Conservation (phyloP, 2,888 invertebrate species). For the Tetragnatha montana region DNA sequence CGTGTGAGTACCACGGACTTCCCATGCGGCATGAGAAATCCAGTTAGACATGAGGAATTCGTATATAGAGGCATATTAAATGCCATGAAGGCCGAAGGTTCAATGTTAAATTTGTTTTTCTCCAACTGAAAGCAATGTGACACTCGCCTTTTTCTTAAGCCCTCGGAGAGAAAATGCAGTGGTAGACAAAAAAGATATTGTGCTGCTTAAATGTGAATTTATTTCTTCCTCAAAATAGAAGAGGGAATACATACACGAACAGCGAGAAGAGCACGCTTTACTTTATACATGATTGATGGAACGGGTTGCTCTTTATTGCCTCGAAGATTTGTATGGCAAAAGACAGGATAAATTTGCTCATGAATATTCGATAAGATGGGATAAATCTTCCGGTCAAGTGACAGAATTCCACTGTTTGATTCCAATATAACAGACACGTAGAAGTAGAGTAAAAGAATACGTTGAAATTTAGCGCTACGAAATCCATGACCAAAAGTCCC, state of each 20-base stretch:
- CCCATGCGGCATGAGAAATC: background rate
- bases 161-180: background rate
- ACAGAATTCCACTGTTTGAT: too few species aligned
- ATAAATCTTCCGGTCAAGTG: background rate
- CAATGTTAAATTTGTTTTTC: too few species aligned
- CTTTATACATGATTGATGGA: constrained; percentile 12
- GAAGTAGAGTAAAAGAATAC: too few species aligned
- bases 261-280: background rate
- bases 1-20: background rate
- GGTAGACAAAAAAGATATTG: background rate
- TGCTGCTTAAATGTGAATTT: constrained; percentile 15
- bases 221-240: background rate
- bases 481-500: too few species aligned
- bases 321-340: background rate
- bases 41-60: background rate
- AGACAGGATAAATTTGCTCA: background rate
- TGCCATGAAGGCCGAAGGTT: too few species aligned
- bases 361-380: constrained; percentile 27
- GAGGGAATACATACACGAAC: background rate
- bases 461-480: too few species aligned
- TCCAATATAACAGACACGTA: too few species aligned
- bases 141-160: background rate
- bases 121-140: background rate
- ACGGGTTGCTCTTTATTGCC: background rate
- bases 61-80: background rate